A percentile compares a stretch with the other conserved stretches of the same genome.
Evolutionary conservation across 2,113 vertebrate species (phyloP).

Genomic region (Vanacampus margaritifer): DNA sequence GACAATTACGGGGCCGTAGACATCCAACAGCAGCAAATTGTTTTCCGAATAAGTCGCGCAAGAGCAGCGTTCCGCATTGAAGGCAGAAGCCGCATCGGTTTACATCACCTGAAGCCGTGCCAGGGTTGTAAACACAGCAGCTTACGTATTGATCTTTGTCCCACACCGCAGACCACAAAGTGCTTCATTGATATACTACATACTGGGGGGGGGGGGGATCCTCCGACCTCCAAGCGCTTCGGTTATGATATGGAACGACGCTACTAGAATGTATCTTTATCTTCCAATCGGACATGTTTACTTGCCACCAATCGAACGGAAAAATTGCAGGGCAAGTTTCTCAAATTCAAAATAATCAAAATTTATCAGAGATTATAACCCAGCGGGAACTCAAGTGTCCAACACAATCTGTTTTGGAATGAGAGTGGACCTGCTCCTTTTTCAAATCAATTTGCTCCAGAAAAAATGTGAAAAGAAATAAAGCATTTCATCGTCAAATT

Average conservation of each 20-base stretch:
- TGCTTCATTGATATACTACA: constrained; percentile 24
- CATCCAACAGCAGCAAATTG: constrained; percentile 4
- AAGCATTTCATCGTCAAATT: no score
- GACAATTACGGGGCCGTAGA: constrained; percentile 16
- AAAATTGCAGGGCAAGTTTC: neutral
- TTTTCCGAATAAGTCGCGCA: constrained; percentile 3
- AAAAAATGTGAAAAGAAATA: neutral
- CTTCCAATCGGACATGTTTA: neutral
- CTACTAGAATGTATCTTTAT: neutral
- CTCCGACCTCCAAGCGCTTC: constrained; percentile 6
- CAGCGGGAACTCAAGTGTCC: neutral
- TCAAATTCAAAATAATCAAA: neutral
- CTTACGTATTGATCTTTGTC: constrained; percentile 41
- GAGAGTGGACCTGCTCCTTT: neutral
- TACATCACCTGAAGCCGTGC: constrained; percentile 30
- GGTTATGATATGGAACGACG: neutral
- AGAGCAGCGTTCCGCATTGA: neutral
- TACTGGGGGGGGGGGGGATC: no score
- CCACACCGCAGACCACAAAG: constrained; percentile 28
- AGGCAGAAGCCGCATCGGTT: constrained; percentile 20
- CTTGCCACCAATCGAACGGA: neutral
- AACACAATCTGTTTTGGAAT: neutral
- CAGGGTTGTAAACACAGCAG: constrained; percentile 28
- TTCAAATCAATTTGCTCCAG: neutral
- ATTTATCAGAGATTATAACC: neutral